These are phyloP conservation scores for Colletes collaris DNA, from an alignment of 2,888 invertebrate species.

Conservation along the genomic window DNA sequence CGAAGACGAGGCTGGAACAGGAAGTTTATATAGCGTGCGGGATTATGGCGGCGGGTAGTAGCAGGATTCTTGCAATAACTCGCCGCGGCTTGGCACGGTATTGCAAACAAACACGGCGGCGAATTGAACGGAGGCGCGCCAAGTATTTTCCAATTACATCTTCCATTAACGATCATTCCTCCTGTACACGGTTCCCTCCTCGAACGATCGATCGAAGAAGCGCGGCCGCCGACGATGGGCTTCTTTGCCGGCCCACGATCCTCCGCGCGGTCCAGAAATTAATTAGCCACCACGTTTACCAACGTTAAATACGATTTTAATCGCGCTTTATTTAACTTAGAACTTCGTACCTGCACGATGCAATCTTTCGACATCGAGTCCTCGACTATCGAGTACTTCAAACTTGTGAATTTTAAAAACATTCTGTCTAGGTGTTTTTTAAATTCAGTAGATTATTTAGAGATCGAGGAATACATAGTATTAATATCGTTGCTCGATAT, in stretches of 20 bases:
- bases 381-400: too few species aligned
- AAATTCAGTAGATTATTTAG: too few species aligned
- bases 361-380: too few species aligned
- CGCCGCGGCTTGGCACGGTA: constrained; percentile 65
- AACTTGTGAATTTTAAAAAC: too few species aligned
- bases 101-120: constrained; percentile 70
- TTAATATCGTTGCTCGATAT: too few species aligned
- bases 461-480: too few species aligned
- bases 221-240: not conserved
- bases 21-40: constrained; percentile 68
- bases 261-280: constrained; percentile 14
- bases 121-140: constrained; percentile 77
- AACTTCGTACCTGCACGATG: too few species aligned
- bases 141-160: constrained; percentile 82
- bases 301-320: too few species aligned
- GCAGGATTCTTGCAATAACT: constrained; percentile 76
- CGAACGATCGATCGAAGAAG: constrained; percentile 45
- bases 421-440: too few species aligned
- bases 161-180: constrained; percentile 77
- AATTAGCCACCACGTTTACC: constrained; percentile 15
- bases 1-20: constrained; percentile 45
- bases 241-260: constrained; percentile 25
- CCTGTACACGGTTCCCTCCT: constrained; percentile 51
- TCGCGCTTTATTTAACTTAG: too few species aligned
- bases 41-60: constrained; percentile 69